These are phyloP conservation scores for Hedychridium roseum DNA, from an alignment of 2,888 invertebrate genomes.

Conservation along the genomic window DNA sequence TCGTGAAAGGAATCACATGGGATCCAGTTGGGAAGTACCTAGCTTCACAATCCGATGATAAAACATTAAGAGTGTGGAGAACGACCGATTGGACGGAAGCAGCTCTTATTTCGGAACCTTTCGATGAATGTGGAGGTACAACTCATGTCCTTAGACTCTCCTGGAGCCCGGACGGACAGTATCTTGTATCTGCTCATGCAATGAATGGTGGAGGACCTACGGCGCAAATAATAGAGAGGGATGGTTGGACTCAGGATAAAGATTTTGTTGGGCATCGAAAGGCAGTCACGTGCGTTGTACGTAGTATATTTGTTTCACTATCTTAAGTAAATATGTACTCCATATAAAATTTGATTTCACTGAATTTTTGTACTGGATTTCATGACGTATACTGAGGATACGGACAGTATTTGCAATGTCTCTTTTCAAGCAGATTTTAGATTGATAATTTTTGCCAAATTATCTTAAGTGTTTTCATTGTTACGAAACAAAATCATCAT, in stretches of 20 bases:
- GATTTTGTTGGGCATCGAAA: constrained; percentile 99
- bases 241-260: constrained; percentile 92
- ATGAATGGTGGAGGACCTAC: constrained; percentile 99
- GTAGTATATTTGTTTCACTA: constrained; percentile 47
- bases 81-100: constrained; percentile 95
- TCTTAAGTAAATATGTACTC: no score
- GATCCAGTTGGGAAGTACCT: constrained; percentile 98
- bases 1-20: constrained; percentile 98
- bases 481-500: no score
- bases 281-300: constrained; percentile 92
- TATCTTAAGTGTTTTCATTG: no score
- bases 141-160: constrained; percentile 91
- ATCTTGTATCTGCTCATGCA: constrained; percentile 95
- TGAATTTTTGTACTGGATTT: no score
- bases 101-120: constrained; percentile 88
- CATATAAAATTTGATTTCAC: no score
- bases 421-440: no score
- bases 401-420: no score
- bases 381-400: no score
- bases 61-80: constrained; percentile 92
- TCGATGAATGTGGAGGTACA: constrained; percentile 85
- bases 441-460: no score
- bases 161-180: constrained; percentile 99
- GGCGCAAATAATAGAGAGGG: constrained; percentile 93
- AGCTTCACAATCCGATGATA: constrained; percentile 96